These are phyloP conservation scores for Cassiopea andromeda DNA, from an alignment of 30 jellyfish, hydroid and myxozoan species.

Conservation along the genomic window DNA sequence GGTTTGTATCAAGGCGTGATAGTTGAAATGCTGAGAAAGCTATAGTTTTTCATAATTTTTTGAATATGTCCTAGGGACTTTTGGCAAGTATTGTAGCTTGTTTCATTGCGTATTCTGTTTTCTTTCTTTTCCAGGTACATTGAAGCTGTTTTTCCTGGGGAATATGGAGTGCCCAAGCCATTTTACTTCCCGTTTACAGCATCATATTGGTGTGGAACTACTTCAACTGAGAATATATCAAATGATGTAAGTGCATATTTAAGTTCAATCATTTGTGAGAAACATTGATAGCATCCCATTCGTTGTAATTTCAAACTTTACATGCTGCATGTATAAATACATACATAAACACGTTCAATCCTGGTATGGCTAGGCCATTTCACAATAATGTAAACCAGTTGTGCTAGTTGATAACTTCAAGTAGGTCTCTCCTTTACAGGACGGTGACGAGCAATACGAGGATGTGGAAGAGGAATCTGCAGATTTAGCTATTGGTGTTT, in stretches of 20 bases:
- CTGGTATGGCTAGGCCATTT: not conserved
- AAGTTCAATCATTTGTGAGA: not conserved
- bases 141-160: conserved; percentile 96
- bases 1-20: no score
- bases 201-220: conserved; percentile 79
- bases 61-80: no score
- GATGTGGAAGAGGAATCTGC: conserved; percentile 83
- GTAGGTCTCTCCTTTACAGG: conserved; percentile 16
- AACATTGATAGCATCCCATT: no score
- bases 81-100: not conserved
- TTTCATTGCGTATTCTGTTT: not conserved
- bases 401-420: not conserved
- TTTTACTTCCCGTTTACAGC: conserved; percentile 83
- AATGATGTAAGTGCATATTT: conserved; percentile 1
- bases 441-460: conserved; percentile 18
- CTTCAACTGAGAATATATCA: not conserved
- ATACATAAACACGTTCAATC: no score
- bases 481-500: conserved; percentile 76
- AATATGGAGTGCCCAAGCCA: conserved; percentile 92
- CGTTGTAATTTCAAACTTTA: no score
- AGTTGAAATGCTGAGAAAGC: no score
- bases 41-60: no score
- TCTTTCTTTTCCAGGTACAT: conserved; percentile 68
- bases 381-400: not conserved
- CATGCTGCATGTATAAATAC: not conserved